Conservation (phyloP, 1,140 invertebrate species). For the Eulimnadia texana region DNA sequence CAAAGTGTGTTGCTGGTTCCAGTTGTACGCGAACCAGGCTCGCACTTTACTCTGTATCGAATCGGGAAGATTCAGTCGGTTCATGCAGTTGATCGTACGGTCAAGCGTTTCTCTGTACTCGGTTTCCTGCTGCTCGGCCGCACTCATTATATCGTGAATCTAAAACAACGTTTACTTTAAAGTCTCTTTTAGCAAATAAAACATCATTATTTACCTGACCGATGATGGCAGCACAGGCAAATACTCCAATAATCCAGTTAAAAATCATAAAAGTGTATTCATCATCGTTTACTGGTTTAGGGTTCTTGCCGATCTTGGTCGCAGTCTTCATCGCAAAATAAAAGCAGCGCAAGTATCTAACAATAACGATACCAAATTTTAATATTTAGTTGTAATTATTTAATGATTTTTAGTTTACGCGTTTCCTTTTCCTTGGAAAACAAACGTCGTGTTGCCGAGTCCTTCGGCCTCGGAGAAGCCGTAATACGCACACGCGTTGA, state of each 20-base stretch:
- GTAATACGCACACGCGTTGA: constrained; percentile 85
- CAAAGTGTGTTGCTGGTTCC: constrained; percentile 78
- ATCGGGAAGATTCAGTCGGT: constrained; percentile 58
- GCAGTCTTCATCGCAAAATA: constrained; percentile 92
- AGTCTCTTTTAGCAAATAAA: not conserved
- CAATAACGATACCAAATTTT: too few species aligned
- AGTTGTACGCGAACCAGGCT: constrained; percentile 83
- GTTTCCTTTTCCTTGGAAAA: constrained; percentile 64
- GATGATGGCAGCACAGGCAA: constrained; percentile 85
- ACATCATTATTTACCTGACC: constrained; percentile 48
- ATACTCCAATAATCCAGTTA: constrained; percentile 88
- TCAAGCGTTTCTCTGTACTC: constrained; percentile 71
- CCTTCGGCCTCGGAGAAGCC: constrained; percentile 64
- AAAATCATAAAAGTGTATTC: constrained; percentile 89
- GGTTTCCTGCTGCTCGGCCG: constrained; percentile 65
- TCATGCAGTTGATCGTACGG: constrained; percentile 59
- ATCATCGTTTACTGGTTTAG: constrained; percentile 66
- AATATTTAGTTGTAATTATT: too few species aligned
- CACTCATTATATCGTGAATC: constrained; percentile 84
- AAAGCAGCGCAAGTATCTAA: constrained; percentile 77
- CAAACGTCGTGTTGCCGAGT: constrained; percentile 63
- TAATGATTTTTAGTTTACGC: constrained; percentile 34
- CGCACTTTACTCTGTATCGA: constrained; percentile 61
- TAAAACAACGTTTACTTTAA: constrained; percentile 20
- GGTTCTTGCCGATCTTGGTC: constrained; percentile 90